Base-by-base conservation (phyloP, 2,888 invertebrate species). In the Agrotis exclamationis region DNA sequence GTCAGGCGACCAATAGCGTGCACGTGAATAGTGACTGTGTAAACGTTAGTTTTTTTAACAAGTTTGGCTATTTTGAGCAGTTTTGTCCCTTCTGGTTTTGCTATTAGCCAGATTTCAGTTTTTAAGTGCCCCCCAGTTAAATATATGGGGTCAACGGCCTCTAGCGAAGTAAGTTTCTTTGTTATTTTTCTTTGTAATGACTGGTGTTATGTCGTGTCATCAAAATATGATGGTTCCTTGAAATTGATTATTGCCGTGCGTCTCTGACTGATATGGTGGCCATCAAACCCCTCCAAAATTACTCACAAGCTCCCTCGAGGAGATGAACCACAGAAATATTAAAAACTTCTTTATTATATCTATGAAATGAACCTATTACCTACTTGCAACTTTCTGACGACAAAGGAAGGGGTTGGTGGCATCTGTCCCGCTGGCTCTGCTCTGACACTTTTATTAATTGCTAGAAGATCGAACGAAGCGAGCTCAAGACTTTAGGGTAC, bases 61-160 rank as follows among this genome's bases (percentile, higher is more conserved):
- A 33, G 53, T 51, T 74, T 56, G 20, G 18, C 48, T 63, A 20
- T 66, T 57, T 47, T 3, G 7, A 69, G 54, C 28, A 51, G 50
- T 68, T 70, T 56, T 63, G 16, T 65, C 39, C 24, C 67, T 73
- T 75, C 73, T 74, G 68, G 73, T 85, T 79, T 72, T 66, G 67
- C 58, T 69, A 64, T 72, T 57, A 66, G 70, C 70, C 71, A 83
- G 76, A 80, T 84, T 80, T 80, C 56, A 69, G 70, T 79, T 76
- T 68, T 68, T 62, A 82, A 86, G 87, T 82, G 83, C 74, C 64
- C 64, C 76, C 64, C 81, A 87, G 83, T 79, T 87, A 80, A 87
- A 88, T 92, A 86, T 91, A 93, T 93, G 93, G 92, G 92, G 87
- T 92, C 91, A 86, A 87, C 91, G 76, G 88, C 88, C 85, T 92